These are phyloP conservation scores for Drosophila burlai DNA, from an alignment of 1,140 invertebrate genomes.

Conservation along the genomic window DNA sequence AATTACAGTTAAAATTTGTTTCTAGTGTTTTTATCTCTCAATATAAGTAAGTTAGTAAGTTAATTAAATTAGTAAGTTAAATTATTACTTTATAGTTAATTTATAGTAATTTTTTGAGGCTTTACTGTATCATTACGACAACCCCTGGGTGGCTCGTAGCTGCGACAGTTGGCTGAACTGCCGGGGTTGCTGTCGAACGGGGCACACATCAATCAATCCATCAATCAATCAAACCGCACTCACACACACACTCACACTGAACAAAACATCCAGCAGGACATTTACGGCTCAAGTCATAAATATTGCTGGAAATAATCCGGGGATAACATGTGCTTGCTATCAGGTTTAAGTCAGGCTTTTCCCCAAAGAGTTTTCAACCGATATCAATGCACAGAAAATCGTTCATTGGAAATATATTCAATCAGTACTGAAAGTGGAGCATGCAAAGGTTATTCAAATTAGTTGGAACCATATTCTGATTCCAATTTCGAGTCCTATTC, in stretches of 20 bases:
- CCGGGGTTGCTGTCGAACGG: constrained; percentile 23
- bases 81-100: background rate
- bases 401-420: constrained; percentile 16
- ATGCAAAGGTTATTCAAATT: constrained; percentile 35
- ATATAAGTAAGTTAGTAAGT: background rate
- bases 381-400: background rate
- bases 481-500: background rate
- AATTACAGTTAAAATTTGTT: background rate
- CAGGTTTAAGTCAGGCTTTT: background rate
- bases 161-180: constrained; percentile 58
- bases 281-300: constrained; percentile 12
- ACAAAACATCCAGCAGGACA: constrained; percentile 19
- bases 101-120: background rate
- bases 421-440: background rate
- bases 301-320: background rate
- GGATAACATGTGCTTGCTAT: constrained; percentile 13
- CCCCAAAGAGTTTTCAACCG: background rate
- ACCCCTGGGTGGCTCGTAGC: constrained; percentile 2
- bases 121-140: constrained; percentile 17
- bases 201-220: constrained; percentile 59
- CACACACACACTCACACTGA: constrained; percentile 17
- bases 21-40: background rate
- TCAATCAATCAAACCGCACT: constrained; percentile 42
- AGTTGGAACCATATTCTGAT: background rate
- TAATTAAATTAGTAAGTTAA: background rate